Evolutionary conservation across 2,797 vertebrate species (phyloP).

Genomic region (Epinephelus malabaricus): DNA sequence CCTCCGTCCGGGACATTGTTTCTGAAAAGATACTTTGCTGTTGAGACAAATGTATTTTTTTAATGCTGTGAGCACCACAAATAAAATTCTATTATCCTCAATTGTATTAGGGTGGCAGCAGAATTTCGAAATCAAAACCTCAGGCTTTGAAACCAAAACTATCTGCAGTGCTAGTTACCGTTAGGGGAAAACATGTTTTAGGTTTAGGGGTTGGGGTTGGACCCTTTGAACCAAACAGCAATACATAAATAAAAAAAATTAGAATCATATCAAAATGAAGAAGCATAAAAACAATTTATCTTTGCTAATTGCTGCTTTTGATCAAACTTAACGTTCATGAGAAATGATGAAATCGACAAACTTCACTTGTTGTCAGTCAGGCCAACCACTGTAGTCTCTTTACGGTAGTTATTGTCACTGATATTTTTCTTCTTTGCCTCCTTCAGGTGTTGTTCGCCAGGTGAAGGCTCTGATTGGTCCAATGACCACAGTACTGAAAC

Average conservation of each 20-base stretch:
- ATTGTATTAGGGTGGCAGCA: slow-evolving; percentile 16
- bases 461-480: slow-evolving; percentile 93
- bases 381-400: neutral
- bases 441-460: slow-evolving; percentile 93
- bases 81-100: slow-evolving; percentile 27
- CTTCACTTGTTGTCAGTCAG: too few relatives aligned
- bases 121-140: slow-evolving; percentile 33
- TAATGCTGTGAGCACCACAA: slow-evolving; percentile 26
- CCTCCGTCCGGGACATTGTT: slow-evolving; percentile 23
- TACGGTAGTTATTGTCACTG: neutral
- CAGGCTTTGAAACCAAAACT: slow-evolving; percentile 42
- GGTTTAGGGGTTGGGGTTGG: too few relatives aligned
- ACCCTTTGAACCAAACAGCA: neutral
- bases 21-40: slow-evolving; percentile 31
- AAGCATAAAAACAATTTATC: neutral
- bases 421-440: slow-evolving; percentile 43
- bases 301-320: neutral
- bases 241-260: slow-evolving; percentile 1
- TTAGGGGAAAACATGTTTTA: slow-evolving; percentile 3
- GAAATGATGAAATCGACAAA: too few relatives aligned
- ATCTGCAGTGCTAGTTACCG: slow-evolving; percentile 20
- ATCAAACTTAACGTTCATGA: neutral
- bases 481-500: slow-evolving; percentile 88
- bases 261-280: neutral
- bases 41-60: slow-evolving; percentile 34